Conservation (phyloP, 2,113 vertebrate genomes). For the Rhinopomastus cyanomelas region DNA sequence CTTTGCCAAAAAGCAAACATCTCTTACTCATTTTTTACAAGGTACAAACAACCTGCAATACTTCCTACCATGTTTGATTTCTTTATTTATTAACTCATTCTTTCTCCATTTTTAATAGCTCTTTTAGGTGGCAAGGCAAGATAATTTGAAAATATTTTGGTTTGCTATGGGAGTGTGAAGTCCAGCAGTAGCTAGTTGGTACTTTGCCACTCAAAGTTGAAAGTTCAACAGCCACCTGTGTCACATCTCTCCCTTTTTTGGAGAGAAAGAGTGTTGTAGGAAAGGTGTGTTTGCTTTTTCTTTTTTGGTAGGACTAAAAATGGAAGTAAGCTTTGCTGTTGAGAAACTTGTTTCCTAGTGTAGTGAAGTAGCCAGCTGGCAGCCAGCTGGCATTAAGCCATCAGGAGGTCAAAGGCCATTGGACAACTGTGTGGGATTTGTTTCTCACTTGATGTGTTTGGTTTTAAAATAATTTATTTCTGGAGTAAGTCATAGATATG, state of each 20-base stretch:
- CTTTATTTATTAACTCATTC: neutral
- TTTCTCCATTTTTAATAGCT: neutral
- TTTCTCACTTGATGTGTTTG: slow-evolving; percentile 64
- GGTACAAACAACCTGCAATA: neutral
- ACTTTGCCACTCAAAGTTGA: slow-evolving; percentile 56
- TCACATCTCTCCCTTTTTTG: slow-evolving; percentile 52
- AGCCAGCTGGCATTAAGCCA: slow-evolving; percentile 69
- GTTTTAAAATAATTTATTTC: slow-evolving; percentile 73
- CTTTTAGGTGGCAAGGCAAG: neutral
- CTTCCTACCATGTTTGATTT: neutral
- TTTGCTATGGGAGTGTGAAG: slow-evolving; percentile 36
- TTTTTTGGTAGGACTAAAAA: slow-evolving; percentile 70
- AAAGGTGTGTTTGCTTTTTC: slow-evolving; percentile 61
- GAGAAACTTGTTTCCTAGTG: slow-evolving; percentile 65
- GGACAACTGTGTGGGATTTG: slow-evolving; percentile 76
- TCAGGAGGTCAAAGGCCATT: slow-evolving; percentile 64
- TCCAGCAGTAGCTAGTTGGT: slow-evolving; percentile 48
- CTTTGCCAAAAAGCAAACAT: neutral
- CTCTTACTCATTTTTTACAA: neutral
- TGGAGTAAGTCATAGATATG: slow-evolving; percentile 72
- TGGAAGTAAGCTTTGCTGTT: slow-evolving; percentile 32
- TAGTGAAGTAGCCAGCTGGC: slow-evolving; percentile 46
- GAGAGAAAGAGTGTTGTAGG: slow-evolving; percentile 17
- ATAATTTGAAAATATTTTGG: neutral
- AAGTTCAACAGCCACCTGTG: slow-evolving; percentile 75